Conservation (phyloP, 64 coral and sea anemone genomes). For the Dendrophyllia cribrosa region DNA sequence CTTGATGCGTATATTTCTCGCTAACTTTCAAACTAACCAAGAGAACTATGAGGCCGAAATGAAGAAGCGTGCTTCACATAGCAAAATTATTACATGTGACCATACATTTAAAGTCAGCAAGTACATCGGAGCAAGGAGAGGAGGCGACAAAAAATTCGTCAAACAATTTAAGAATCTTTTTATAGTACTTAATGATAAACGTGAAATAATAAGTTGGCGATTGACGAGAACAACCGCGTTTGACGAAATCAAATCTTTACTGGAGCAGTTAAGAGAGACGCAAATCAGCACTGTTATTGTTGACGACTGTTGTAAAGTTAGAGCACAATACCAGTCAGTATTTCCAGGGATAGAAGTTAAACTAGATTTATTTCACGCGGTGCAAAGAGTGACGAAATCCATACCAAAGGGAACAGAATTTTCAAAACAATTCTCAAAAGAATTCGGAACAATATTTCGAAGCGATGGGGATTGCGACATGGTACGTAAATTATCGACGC, state of each 20-base stretch:
- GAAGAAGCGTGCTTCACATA: background rate
- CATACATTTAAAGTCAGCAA: slow-evolving; percentile 80
- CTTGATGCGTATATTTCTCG: slow-evolving; percentile 68
- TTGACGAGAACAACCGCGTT: slow-evolving; percentile 59
- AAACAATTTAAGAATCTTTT: slow-evolving; percentile 80
- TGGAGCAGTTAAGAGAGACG: background rate
- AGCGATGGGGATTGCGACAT: slow-evolving; percentile 26
- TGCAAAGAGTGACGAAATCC: slow-evolving; percentile 38
- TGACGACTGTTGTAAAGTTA: slow-evolving; percentile 33
- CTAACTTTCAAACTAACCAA: slow-evolving; percentile 40
- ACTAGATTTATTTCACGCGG: slow-evolving; percentile 16
- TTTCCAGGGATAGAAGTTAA: background rate
- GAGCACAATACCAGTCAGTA: background rate
- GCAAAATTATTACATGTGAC: slow-evolving; percentile 64
- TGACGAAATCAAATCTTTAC: slow-evolving; percentile 59
- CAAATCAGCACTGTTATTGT: slow-evolving; percentile 26
- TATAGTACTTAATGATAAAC: slow-evolving; percentile 63
- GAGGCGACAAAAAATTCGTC: slow-evolving; percentile 47
- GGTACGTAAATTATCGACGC: slow-evolving; percentile 20
- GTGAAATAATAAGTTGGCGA: slow-evolving; percentile 52
- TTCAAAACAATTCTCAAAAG: slow-evolving; percentile 25
- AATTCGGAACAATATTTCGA: slow-evolving; percentile 41
- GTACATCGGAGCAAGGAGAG: slow-evolving; percentile 67
- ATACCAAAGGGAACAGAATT: slow-evolving; percentile 6
- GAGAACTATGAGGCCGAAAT: slow-evolving; percentile 26